Percentiles rank a stretch among this genome's conserved stretches.
Evolutionary conservation across 1,140 invertebrate species (phyloP).

Genomic region (Drosophila mauritiana): DNA sequence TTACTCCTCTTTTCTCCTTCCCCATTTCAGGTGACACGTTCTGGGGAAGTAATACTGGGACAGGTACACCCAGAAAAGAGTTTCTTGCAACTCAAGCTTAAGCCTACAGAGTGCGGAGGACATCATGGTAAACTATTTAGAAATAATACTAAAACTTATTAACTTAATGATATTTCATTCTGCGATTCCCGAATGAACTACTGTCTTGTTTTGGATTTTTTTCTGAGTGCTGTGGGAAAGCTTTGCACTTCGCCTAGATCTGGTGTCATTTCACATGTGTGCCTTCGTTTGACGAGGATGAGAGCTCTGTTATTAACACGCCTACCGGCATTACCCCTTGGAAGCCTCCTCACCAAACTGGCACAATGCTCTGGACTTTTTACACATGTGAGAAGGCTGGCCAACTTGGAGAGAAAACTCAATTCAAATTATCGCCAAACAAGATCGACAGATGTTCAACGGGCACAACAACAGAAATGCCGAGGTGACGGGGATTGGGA

Average conservation of each 20-base stretch:
- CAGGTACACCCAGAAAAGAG: conserved; percentile 13
- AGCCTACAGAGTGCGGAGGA: too few relatives aligned
- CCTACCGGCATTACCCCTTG: conserved; percentile 23
- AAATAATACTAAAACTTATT: neutral
- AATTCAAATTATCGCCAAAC: conserved; percentile 81
- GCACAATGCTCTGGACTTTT: conserved; percentile 34
- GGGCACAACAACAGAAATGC: conserved; percentile 56
- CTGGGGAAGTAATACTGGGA: conserved; percentile 5
- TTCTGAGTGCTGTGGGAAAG: conserved; percentile 43
- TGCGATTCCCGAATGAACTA: too few relatives aligned
- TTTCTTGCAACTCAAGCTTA: neutral
- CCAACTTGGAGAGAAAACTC: conserved; percentile 68
- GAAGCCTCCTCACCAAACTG: neutral
- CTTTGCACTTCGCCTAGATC: conserved; percentile 61
- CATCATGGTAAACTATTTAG: neutral
- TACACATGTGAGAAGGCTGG: conserved; percentile 47
- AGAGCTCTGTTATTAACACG: conserved; percentile 66
- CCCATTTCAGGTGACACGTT: conserved; percentile 55
- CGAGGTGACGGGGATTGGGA: conserved; percentile 10
- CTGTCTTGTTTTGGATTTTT: neutral
- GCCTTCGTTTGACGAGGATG: conserved; percentile 38
- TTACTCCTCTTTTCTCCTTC: neutral
- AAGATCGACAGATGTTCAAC: conserved; percentile 82
- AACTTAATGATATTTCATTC: too few relatives aligned
- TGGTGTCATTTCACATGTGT: conserved; percentile 6